These are phyloP conservation scores for Oxyscelio sp. DNA, from an alignment of 2,888 invertebrate genomes.

Conservation along the genomic window DNA sequence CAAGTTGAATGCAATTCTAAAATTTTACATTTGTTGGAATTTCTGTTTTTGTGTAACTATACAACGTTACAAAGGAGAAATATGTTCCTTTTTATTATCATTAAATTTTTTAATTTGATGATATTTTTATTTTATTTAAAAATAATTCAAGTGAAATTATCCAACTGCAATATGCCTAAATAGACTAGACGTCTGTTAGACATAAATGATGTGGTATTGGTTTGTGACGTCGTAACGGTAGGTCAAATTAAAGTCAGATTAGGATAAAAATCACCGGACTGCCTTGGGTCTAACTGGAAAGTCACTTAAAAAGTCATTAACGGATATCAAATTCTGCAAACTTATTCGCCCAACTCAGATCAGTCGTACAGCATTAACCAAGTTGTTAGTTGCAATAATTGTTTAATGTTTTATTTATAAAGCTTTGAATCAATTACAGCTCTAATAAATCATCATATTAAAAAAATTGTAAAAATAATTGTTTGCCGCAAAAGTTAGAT, in stretches of 20 bases:
- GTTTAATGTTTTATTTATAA: slow-evolving; percentile 22
- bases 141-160: neutral
- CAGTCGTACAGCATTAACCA: slow-evolving; percentile 37
- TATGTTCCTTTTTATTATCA: too few relatives aligned
- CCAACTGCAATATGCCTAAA: neutral
- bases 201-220: slow-evolving; percentile 32
- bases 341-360: slow-evolving; percentile 66
- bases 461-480: too few relatives aligned
- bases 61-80: too few relatives aligned
- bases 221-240: slow-evolving; percentile 78
- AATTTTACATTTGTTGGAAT: too few relatives aligned
- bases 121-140: neutral
- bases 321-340: slow-evolving; percentile 75
- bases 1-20: too few relatives aligned
- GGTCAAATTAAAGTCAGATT: slow-evolving; percentile 85
- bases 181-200: slow-evolving; percentile 10
- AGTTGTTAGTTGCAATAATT: slow-evolving; percentile 27
- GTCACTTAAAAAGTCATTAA: slow-evolving; percentile 86
- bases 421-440: slow-evolving; percentile 25
- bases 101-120: too few relatives aligned
- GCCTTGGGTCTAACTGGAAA: slow-evolving; percentile 75
- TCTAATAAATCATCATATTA: slow-evolving; percentile 31
- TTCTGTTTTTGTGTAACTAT: too few relatives aligned
- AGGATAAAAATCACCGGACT: slow-evolving; percentile 76
- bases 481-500: too few relatives aligned